A percentile compares a stretch with the other conserved stretches of the same genome.
Conservation (phyloP, 2,888 invertebrate species). For the Apamea monoglypha region DNA sequence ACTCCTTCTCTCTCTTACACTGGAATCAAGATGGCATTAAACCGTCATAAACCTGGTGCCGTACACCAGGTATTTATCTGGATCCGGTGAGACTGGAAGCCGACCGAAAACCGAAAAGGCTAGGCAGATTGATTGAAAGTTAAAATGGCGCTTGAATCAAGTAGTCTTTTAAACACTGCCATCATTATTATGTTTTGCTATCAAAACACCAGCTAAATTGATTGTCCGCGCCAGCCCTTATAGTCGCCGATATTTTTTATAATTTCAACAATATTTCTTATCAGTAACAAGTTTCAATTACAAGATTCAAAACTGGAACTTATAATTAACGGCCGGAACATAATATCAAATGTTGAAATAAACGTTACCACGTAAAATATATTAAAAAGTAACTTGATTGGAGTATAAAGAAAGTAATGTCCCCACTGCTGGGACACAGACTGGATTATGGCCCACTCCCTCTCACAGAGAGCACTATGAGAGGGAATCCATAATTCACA, state of each 20-base stretch:
- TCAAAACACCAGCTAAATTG: conserved; percentile 25
- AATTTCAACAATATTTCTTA: conserved; percentile 21
- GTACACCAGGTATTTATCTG: not conserved
- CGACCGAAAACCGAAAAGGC: not conserved
- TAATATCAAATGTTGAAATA: conserved; percentile 26
- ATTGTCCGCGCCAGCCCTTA: conserved; percentile 20
- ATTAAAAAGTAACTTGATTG: not conserved
- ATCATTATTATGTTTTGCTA: conserved; percentile 18
- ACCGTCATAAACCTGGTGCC: no score
- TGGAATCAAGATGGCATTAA: no score
- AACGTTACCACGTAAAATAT: not conserved
- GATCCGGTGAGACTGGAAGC: not conserved
- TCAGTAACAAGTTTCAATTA: conserved; percentile 24
- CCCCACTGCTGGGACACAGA: no score
- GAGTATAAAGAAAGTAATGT: no score
- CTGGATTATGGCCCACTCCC: no score
- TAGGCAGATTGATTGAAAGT: not conserved
- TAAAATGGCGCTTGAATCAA: not conserved
- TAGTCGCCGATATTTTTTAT: conserved; percentile 1
- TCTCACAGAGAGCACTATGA: no score
- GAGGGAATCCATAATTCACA: no score
- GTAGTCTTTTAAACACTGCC: not conserved
- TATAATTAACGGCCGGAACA: conserved; percentile 43
- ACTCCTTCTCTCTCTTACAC: no score
- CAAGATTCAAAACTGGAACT: conserved; percentile 49